Conservation (phyloP, 2,113 vertebrate genomes). For the Donacobius atricapilla region DNA sequence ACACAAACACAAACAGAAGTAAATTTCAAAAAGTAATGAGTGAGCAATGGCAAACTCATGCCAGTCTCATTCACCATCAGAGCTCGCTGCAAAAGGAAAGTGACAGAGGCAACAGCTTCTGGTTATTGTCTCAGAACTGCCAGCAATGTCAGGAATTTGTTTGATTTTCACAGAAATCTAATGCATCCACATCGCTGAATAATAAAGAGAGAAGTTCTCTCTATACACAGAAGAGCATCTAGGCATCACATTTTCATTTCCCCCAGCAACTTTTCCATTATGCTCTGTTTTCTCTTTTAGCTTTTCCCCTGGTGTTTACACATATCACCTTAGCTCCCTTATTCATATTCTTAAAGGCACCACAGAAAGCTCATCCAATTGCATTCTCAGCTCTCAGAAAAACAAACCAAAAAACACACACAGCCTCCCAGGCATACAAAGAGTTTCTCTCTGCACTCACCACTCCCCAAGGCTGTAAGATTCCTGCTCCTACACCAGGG, state of each 20-base stretch:
- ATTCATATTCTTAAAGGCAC: neutral
- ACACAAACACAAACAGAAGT: neutral
- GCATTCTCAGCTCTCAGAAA: neutral
- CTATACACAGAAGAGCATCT: neutral
- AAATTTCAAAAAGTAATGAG: constrained; percentile 9
- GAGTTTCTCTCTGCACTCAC: neutral
- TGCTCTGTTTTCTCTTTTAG: neutral
- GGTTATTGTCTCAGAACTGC: neutral
- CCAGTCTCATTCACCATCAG: neutral
- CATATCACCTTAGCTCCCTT: neutral
- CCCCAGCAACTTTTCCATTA: neutral
- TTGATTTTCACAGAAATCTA: neutral
- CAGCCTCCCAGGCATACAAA: neutral
- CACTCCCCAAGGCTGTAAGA: neutral
- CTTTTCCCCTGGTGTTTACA: neutral
- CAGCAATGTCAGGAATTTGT: neutral
- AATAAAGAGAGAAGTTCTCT: neutral
- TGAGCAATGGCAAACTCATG: neutral
- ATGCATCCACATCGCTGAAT: neutral
- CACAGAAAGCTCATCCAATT: neutral
- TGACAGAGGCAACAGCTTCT: neutral
- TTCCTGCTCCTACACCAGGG: neutral
- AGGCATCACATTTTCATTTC: neutral
- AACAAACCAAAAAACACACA: neutral
- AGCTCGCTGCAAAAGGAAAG: neutral